Base-by-base conservation (phyloP, 92 coral and sea anemone genomes). In the Porites divaricata region DNA sequence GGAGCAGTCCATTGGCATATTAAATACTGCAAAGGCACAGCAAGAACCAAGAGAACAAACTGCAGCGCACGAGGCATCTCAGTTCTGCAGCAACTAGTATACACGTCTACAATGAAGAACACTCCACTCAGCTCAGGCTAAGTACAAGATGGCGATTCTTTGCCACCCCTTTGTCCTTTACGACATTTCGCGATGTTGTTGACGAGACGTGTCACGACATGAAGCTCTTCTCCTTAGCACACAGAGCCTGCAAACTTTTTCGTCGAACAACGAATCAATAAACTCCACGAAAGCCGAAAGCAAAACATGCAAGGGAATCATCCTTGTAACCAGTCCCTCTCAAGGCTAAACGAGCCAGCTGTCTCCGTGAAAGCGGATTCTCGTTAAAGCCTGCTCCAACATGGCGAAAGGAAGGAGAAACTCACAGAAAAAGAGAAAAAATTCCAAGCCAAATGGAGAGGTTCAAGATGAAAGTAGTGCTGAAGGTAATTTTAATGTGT, bases 1-100 rank as follows among this genome's bases (percentile, higher is more conserved):
- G 96, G 93, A 8, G 94, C 84, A 49, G 95, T 91, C 99, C 98
- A 96, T 63, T 95, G 85, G 76, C 94, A 89, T 54, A 96, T 94
- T n/a, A 95, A 93, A 81, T 92, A 96, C 86, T 96, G 99, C 75
- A 93, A 70, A 10, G 99, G 99, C 22, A 96, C 95, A 4, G 99
- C 99, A 14, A 96, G 90, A 16, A 95, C 85, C 70, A 96, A 86
- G 19, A 96, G 51, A 4, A 95, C 79, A 66, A 95, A 95, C 72
- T 95, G 88, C 9, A 92, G 93, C 24, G 92, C 96, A 41, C 98
- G 93, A 52, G 98, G 98, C 99, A 96, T 96, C 76, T 24, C 50
- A 25, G 20, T 26, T 20, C 2, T 28, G 9, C 45, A 35, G 45
- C 45, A 35, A 35, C 45, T 35, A 35, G 45, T 35, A 35, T 35